Conservation (phyloP, 2,113 vertebrate genomes). For the Scortum barcoo region DNA sequence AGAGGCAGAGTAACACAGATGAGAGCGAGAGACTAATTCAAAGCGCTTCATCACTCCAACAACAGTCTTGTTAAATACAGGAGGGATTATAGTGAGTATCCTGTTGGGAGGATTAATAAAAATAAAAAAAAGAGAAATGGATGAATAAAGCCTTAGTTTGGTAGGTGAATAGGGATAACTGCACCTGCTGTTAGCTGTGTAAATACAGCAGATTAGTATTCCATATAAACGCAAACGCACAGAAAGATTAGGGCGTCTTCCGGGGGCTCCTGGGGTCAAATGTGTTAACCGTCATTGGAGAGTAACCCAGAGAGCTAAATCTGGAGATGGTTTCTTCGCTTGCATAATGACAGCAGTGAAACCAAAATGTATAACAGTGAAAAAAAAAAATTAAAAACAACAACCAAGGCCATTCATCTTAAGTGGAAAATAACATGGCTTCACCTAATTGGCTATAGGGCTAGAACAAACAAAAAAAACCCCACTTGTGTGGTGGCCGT, state of each 20-base stretch:
- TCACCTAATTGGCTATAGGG: slow-evolving; percentile 43
- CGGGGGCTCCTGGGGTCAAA: slow-evolving; percentile 27
- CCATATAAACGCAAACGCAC: neutral
- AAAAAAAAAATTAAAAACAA: slow-evolving; percentile 51
- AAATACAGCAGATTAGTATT: slow-evolving; percentile 4
- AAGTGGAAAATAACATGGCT: slow-evolving; percentile 69
- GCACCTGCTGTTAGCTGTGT: slow-evolving; percentile 49
- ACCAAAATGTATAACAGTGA: slow-evolving; percentile 37
- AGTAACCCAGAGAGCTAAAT: slow-evolving; percentile 44
- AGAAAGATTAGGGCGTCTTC: slow-evolving; percentile 20
- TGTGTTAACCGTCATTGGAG: slow-evolving; percentile 20
- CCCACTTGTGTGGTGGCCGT: neutral
- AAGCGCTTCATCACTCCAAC: slow-evolving; percentile 41
- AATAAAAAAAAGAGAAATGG: slow-evolving; percentile 31
- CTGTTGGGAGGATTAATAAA: slow-evolving; percentile 50
- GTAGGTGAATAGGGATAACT: slow-evolving; percentile 27
- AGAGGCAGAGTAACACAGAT: slow-evolving; percentile 35
- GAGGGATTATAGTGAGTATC: slow-evolving; percentile 56
- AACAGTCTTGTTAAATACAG: slow-evolving; percentile 43
- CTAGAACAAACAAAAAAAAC: slow-evolving; percentile 10
- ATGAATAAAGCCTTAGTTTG: slow-evolving; percentile 42
- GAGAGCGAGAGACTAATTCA: slow-evolving; percentile 34
- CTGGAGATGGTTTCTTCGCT: slow-evolving; percentile 43
- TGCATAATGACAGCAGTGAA: slow-evolving; percentile 59
- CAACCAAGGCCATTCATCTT: slow-evolving; percentile 41